Conservation (phyloP, 2,113 vertebrate species). For the Clarias magur region DNA sequence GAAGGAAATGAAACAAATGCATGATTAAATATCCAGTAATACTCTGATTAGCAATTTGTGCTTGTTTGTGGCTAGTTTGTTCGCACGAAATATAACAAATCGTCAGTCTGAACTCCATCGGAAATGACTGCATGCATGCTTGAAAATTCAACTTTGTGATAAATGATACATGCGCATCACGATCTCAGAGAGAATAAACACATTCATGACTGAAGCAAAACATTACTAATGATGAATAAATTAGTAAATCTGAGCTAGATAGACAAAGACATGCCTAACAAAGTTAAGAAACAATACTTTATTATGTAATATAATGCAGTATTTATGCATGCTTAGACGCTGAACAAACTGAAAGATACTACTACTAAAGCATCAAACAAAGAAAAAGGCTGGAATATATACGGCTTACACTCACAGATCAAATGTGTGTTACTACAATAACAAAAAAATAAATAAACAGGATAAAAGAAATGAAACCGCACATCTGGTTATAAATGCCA, state of each 20-base stretch:
- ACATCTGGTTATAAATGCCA: background rate
- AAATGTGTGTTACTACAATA: background rate
- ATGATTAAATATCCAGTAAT: constrained; percentile 48
- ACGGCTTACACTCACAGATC: background rate
- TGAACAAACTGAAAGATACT: too few relatives aligned
- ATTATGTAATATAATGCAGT: background rate
- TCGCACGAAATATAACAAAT: background rate
- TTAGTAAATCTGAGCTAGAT: background rate
- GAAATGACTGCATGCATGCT: background rate
- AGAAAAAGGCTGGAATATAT: too few relatives aligned
- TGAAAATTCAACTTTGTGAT: background rate
- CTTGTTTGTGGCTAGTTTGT: constrained; percentile 14
- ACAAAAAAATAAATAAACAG: background rate
- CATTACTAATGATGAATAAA: background rate
- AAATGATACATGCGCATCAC: background rate
- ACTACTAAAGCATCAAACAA: background rate
- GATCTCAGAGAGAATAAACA: background rate
- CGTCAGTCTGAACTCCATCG: background rate
- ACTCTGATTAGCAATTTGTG: constrained; percentile 38
- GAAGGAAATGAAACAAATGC: constrained; percentile 34
- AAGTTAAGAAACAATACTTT: background rate
- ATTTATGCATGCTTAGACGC: too few relatives aligned
- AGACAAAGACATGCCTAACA: background rate
- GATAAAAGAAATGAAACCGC: background rate
- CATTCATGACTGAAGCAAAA: background rate